Evolutionary conservation across 2,113 vertebrate species (phyloP).

Genomic region (Blennius ocellaris): DNA sequence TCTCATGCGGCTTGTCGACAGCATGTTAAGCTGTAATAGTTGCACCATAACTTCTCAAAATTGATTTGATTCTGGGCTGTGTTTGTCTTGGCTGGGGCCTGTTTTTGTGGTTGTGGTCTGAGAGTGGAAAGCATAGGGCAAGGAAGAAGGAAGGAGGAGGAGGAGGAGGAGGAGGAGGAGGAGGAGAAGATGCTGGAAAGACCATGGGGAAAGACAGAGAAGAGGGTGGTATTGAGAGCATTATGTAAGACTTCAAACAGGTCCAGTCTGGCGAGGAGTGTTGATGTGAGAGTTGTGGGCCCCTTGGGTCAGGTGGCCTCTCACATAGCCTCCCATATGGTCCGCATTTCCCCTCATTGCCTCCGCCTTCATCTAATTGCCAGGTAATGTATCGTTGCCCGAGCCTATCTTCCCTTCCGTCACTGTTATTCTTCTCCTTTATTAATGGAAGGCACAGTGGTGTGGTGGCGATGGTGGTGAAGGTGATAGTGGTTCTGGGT

Average conservation of each 20-base stretch:
- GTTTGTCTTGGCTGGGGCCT: slow-evolving; percentile 76
- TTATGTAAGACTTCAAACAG: slow-evolving; percentile 81
- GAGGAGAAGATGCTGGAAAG: slow-evolving; percentile 38
- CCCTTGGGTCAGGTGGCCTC: slow-evolving; percentile 79
- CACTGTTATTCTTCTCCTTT: slow-evolving; percentile 66
- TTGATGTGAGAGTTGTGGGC: slow-evolving; percentile 74
- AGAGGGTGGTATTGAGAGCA: slow-evolving; percentile 57
- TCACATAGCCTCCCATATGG: slow-evolving; percentile 81
- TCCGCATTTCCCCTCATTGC: slow-evolving; percentile 67
- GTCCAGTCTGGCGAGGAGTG: slow-evolving; percentile 67
- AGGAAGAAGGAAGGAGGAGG: slow-evolving; percentile 27
- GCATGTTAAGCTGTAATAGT: slow-evolving; percentile 68
- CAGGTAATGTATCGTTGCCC: slow-evolving; percentile 81
- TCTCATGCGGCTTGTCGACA: slow-evolving; percentile 69
- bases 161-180: slow-evolving; percentile 23
- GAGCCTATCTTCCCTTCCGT: slow-evolving; percentile 49
- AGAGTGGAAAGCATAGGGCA: slow-evolving; percentile 59
- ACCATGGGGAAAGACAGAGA: slow-evolving; percentile 32
- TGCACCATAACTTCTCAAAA: slow-evolving; percentile 67
- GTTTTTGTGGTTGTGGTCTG: slow-evolving; percentile 70
- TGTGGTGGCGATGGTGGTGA: slow-evolving; percentile 32
- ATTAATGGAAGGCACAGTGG: slow-evolving; percentile 68
- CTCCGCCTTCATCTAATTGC: slow-evolving; percentile 75
- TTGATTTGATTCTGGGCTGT: slow-evolving; percentile 74
- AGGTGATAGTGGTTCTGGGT: slow-evolving; percentile 57